phyloP scores from a whole-genome alignment of 1,140 invertebrate species.

The Samia ricini region DNA sequence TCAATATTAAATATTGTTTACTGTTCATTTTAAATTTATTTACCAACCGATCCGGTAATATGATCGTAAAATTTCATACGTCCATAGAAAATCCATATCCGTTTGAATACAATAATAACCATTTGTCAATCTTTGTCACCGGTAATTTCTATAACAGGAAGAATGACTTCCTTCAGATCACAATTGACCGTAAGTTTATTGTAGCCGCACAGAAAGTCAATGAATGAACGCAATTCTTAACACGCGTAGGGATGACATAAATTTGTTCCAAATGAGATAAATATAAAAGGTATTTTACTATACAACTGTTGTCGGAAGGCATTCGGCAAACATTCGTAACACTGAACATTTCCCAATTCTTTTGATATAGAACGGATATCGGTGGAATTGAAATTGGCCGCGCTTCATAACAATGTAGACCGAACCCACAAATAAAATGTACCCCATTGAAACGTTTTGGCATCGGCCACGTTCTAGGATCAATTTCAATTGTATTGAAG shows the following conservation, averaged over 20 bases:
- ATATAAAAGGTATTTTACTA: slow-evolving; percentile 25
- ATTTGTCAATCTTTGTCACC: slow-evolving; percentile 33
- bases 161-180: slow-evolving; percentile 29
- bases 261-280: slow-evolving; percentile 48
- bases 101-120: slow-evolving; percentile 5
- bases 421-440: slow-evolving; percentile 67
- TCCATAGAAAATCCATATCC: slow-evolving; percentile 1
- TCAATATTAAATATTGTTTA: no score
- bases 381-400: slow-evolving; percentile 61
- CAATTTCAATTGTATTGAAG: slow-evolving; percentile 74
- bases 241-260: slow-evolving; percentile 37
- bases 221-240: slow-evolving; percentile 17
- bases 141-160: slow-evolving; percentile 42
- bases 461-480: slow-evolving; percentile 57
- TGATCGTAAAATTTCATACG: slow-evolving; percentile 1
- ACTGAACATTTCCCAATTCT: slow-evolving; percentile 38
- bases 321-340: slow-evolving; percentile 40
- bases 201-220: slow-evolving; percentile 23
- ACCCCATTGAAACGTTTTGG: slow-evolving; percentile 28
- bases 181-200: slow-evolving; percentile 18
- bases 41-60: no score
- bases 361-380: slow-evolving; percentile 66
- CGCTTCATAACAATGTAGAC: slow-evolving; percentile 50
- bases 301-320: slow-evolving; percentile 32
- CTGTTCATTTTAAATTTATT: no score